Evolutionary conservation across 2,797 vertebrate genomes (phyloP).

Genomic region (Halcyon chelicuti): DNA sequence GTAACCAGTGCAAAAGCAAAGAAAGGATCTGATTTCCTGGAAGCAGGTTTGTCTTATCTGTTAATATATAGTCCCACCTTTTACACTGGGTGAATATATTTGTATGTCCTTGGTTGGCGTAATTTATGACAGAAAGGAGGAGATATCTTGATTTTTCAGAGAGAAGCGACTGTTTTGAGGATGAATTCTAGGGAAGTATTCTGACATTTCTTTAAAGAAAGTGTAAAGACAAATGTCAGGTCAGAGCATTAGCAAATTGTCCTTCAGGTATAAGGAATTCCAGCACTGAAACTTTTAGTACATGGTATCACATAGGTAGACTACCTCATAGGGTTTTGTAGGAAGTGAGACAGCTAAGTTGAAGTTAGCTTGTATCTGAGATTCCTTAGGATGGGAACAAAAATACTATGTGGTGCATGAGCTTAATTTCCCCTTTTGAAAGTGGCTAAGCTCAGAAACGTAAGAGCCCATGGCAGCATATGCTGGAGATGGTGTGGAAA

Average conservation of each 20-base stretch:
- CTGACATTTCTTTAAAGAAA: slow-evolving; percentile 10
- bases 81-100: slow-evolving; percentile 9
- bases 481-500: rapidly evolving
- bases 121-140: slow-evolving; percentile 26
- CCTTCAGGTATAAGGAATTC: neutral
- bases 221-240: neutral
- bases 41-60: slow-evolving; percentile 66
- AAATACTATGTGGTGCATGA: neutral
- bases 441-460: neutral
- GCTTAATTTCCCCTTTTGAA: neutral
- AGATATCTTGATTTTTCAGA: slow-evolving; percentile 33
- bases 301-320: neutral
- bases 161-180: neutral
- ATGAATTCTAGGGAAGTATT: neutral
- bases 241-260: neutral
- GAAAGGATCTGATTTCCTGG: slow-evolving; percentile 72
- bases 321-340: neutral
- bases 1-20: slow-evolving; percentile 57
- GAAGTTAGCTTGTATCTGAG: neutral
- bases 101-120: neutral
- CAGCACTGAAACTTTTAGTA: neutral
- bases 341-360: neutral
- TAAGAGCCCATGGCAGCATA: rapidly evolving
- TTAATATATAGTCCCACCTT: slow-evolving; percentile 62
- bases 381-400: neutral